Evolutionary conservation across 2,888 invertebrate genomes (phyloP), one percentile per base, ranked within the genome.

Genomic region (Cerceris rybyensis): DNA sequence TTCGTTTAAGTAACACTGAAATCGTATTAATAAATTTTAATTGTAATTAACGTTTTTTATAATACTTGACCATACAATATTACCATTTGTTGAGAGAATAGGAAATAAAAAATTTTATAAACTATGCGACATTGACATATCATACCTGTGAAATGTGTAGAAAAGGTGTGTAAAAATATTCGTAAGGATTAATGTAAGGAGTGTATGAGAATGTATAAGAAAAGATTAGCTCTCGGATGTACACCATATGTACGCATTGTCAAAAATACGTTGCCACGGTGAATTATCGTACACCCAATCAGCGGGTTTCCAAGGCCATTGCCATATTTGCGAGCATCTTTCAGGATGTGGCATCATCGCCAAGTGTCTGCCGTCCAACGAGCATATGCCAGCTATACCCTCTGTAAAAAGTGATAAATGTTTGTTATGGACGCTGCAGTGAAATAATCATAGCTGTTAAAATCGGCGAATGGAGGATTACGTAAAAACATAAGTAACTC

Each of bases 341-440:
- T 99, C 99, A 0, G 99, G 99, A 93, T 99, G 99, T 2, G 99
- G 99, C 99, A 99, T 99, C 95, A 99, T 95, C 0, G 98, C 99
- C 86, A 99, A 94, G 93, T 99, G 99, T 6, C 99, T 95, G 0
- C 99, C 99, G 93, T 99, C 96, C 0, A 92, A 89, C 0, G 99
- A 99, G 86, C 98, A 97, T 70, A 99, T 93, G 13, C 97, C 98
- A 39, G 99, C 99, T 80, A 98, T 94, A 28, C 98, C 98, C 86
- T 94, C 96, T 94, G 93, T 66, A 64, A 59, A 43, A 17, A 71
- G 63, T 50, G 5, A 50, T 16, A 50, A 59, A 55, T 49, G 4
- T 28, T 28, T 28, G 1, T 4, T 28, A 28, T 2, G 2, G 28
- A 4, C 28, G 28, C 28, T 28, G 4, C 4, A 4, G 28, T 28